Percentiles rank a stretch among this genome's conserved stretches.
Conservation (phyloP, 2,888 invertebrate genomes). For the Dryobotodes eremita region DNA sequence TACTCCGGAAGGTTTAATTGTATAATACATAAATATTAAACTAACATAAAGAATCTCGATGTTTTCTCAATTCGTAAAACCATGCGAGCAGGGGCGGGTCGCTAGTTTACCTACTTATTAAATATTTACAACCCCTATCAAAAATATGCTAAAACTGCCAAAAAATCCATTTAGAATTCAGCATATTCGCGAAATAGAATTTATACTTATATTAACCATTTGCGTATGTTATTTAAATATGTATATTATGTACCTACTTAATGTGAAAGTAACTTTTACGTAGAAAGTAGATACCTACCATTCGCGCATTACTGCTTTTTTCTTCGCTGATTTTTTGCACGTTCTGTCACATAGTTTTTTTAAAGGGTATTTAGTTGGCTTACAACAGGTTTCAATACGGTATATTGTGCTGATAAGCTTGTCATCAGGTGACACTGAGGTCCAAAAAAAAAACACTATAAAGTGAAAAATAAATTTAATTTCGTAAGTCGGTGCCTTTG, state of each 20-base stretch:
- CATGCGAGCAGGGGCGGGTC: neutral
- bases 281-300: slow-evolving; percentile 6
- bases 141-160: neutral
- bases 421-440: neutral
- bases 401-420: neutral
- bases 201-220: neutral
- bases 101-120: neutral
- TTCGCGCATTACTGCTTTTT: neutral
- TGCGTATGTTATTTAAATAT: neutral
- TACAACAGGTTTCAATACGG: neutral
- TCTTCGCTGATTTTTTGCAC: neutral
- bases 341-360: neutral
- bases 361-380: neutral
- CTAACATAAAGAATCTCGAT: neutral
- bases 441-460: too few relatives aligned
- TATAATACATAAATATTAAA: neutral
- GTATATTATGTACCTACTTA: neutral
- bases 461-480: too few relatives aligned
- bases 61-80: neutral
- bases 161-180: neutral
- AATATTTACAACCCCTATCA: too few relatives aligned
- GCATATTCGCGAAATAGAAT: neutral
- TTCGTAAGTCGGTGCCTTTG: too few relatives aligned
- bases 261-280: slow-evolving; percentile 48
- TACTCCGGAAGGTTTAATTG: neutral